Evolutionary conservation across 2,797 vertebrate species (phyloP).

Genomic region (Propithecus perrieri): DNA sequence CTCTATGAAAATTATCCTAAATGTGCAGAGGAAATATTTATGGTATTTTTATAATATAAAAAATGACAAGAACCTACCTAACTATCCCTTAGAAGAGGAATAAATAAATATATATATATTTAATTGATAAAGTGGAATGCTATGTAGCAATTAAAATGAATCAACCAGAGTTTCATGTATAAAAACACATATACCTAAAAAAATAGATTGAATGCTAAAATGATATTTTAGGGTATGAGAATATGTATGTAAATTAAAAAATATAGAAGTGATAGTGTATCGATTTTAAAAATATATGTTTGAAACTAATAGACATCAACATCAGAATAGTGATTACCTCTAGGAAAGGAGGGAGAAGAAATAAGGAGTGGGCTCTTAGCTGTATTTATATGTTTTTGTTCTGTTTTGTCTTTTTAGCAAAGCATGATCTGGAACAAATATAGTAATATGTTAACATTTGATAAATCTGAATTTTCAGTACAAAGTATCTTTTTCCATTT

Average conservation of each 20-base stretch:
- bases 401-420: not conserved
- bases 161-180: not conserved
- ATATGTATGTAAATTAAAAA: not conserved
- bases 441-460: not conserved
- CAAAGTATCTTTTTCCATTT: not conserved
- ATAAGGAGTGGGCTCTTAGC: not conserved
- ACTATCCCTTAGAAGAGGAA: not conserved
- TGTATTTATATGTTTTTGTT: not conserved
- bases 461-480: not conserved
- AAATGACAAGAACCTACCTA: not conserved
- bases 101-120: not conserved
- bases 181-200: not conserved
- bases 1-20: not conserved
- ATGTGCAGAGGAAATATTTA: not conserved
- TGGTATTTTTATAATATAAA: not conserved
- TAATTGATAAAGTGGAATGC: not conserved
- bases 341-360: not conserved
- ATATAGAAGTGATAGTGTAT: not conserved
- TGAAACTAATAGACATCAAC: not conserved
- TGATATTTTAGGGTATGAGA: not conserved
- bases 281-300: not conserved
- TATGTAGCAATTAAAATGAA: not conserved
- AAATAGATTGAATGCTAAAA: not conserved
- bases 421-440: not conserved
- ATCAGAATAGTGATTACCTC: not conserved